phyloP scores from a whole-genome alignment of 1,140 invertebrate genomes.

The Papilio dardanus region DNA sequence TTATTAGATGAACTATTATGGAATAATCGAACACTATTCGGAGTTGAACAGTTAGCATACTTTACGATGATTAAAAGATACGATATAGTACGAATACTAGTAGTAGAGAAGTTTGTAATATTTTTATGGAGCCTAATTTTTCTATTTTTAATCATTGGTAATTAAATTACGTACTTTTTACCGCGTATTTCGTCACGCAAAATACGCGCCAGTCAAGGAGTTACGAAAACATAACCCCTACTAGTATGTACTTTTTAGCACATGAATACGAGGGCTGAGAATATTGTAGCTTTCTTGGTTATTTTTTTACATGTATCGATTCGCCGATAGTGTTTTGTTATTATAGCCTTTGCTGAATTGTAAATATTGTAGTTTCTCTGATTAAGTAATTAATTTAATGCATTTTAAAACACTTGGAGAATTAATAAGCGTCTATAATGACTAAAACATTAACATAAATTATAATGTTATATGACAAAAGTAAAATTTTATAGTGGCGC shows the following conservation, averaged over 20 bases:
- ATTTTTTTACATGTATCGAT: too few species aligned
- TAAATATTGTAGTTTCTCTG: neutral
- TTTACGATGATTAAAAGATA: neutral
- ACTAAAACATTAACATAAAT: conserved; percentile 12
- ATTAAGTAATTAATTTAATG: neutral
- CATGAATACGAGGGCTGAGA: too few species aligned
- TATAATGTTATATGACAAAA: neutral
- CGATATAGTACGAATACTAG: neutral
- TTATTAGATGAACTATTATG: conserved; percentile 37
- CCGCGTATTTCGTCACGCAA: too few species aligned
- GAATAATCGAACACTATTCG: neutral
- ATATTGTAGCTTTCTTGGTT: too few species aligned
- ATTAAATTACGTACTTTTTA: too few species aligned
- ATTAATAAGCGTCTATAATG: neutral
- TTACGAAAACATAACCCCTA: too few species aligned
- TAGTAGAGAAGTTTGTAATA: neutral
- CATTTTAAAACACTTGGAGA: neutral
- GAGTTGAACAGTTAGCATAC: neutral
- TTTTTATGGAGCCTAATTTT: neutral
- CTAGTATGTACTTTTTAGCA: too few species aligned
- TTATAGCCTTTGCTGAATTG: neutral
- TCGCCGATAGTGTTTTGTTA: neutral
- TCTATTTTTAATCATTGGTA: neutral
- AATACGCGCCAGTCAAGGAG: too few species aligned
- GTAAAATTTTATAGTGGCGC: neutral